Base-by-base conservation (phyloP, 2,797 vertebrate species). In the Ctenosaura bakeri region DNA sequence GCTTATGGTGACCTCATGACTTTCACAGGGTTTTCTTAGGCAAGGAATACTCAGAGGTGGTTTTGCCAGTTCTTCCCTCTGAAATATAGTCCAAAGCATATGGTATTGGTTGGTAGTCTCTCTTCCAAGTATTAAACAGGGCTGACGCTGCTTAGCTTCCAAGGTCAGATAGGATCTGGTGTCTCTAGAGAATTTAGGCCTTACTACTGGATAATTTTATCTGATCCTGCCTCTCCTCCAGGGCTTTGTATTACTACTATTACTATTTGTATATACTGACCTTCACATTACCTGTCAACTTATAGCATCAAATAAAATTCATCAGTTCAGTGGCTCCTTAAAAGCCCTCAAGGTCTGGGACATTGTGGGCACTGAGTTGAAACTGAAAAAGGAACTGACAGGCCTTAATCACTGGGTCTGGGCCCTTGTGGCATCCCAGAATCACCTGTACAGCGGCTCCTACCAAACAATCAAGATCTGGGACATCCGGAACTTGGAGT, bases 391-490 rank as follows among this genome's bases (percentile, higher is more conserved):
- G 96, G 99, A 99, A 96, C 97, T 99, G 95, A 99, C 99, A 0
- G 99, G 99, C 87, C 97, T 99, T 89, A 99, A 99, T 93, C 99
- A 99, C 97, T 99, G 99, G 99, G 99, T 99, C 71, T 97, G 99
- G 96, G 99, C 99, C 0, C 97, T 99, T 91, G 99, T 99, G 94
- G 99, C 99, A 2, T 99, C 99, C 29, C 99, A 99, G 97, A 99
- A 99, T 95, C 98, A 99, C 97, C 98, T 99, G 90, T 99, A 99
- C 97, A 99, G 99, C 0, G 99, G 99, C 87, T 99, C 99, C 3
- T 99, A 99, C 96, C 99, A 99, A 97, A 99, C 99, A 95, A 99
- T 99, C 97, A 99, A 99, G 99, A 99, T 99, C 94, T 99, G 99
- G 99, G 99, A 99, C 95, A 99, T 99, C 95, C 98, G 99, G 76